A percentile compares a stretch with the other conserved stretches of the same genome.
phyloP scores from a whole-genome alignment of 2,113 vertebrate species.

The Caracal caracal region DNA sequence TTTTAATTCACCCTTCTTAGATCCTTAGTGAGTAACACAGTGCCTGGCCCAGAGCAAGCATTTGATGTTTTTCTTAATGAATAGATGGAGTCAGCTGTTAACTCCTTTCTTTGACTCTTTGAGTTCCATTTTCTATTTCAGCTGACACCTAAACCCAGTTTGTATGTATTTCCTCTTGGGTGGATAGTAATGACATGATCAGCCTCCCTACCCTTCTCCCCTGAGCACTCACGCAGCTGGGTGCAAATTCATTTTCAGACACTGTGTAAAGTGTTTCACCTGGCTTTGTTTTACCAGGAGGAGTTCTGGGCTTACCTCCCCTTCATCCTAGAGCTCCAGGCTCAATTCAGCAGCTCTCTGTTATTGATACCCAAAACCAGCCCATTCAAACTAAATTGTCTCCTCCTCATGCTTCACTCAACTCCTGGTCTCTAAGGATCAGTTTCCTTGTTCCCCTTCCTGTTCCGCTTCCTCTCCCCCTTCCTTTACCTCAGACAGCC shows the following conservation, averaged over 20 bases:
- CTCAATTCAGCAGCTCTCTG: not conserved
- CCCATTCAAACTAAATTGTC: not conserved
- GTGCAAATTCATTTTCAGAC: not conserved
- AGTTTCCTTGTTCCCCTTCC: not conserved
- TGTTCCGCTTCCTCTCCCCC: not conserved
- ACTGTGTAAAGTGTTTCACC: too few relatives aligned
- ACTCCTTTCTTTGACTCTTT: not conserved
- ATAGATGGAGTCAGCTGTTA: not conserved
- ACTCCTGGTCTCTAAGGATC: not conserved
- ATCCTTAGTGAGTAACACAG: not conserved
- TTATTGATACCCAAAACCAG: not conserved
- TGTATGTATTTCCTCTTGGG: not conserved
- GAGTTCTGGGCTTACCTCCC: not conserved
- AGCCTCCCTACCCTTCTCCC: not conserved
- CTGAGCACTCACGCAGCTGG: not conserved
- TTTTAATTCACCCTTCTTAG: not conserved
- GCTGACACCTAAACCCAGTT: not conserved
- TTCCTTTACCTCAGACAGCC: not conserved
- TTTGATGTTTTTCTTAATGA: not conserved
- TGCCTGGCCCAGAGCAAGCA: not conserved
- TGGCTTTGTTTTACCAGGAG: not conserved
- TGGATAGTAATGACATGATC: not conserved
- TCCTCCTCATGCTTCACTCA: not conserved
- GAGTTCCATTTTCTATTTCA: not conserved
- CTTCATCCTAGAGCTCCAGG: not conserved